phyloP scores from a whole-genome alignment of 2,797 vertebrate species.

The Eurystomus glaucurus region DNA sequence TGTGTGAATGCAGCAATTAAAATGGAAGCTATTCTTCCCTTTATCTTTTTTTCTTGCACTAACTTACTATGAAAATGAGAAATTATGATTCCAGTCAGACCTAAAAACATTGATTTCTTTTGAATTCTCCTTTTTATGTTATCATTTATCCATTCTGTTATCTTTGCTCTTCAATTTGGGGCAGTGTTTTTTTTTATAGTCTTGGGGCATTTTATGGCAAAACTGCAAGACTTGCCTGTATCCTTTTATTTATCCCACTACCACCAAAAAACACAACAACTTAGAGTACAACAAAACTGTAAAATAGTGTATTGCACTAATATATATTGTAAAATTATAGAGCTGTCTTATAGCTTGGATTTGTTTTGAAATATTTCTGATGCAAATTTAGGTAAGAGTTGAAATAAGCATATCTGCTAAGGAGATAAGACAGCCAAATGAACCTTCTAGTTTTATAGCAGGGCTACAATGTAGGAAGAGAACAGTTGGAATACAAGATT shows the following conservation, averaged over 20 bases:
- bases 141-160: background rate
- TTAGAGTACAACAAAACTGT: background rate
- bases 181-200: background rate
- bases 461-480: conserved; percentile 38
- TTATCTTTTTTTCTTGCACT: background rate
- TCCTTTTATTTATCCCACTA: background rate
- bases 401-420: conserved; percentile 34
- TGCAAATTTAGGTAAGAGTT: background rate
- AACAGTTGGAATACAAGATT: conserved; percentile 67
- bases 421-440: conserved; percentile 60
- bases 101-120: background rate
- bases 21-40: background rate
- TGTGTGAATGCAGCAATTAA: background rate
- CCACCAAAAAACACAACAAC: background rate
- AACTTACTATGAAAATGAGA: background rate
- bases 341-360: background rate
- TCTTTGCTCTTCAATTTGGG: background rate
- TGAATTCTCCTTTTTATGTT: background rate
- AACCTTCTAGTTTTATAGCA: conserved; percentile 56
- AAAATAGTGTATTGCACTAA: background rate
- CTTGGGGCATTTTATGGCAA: background rate
- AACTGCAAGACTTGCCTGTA: background rate
- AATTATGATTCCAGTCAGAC: background rate
- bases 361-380: background rate
- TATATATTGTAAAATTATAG: background rate